Evolutionary conservation across 1,140 invertebrate genomes (phyloP), one percentile per base, ranked within the genome.

Genomic region (Homalodisca vitripennis): DNA sequence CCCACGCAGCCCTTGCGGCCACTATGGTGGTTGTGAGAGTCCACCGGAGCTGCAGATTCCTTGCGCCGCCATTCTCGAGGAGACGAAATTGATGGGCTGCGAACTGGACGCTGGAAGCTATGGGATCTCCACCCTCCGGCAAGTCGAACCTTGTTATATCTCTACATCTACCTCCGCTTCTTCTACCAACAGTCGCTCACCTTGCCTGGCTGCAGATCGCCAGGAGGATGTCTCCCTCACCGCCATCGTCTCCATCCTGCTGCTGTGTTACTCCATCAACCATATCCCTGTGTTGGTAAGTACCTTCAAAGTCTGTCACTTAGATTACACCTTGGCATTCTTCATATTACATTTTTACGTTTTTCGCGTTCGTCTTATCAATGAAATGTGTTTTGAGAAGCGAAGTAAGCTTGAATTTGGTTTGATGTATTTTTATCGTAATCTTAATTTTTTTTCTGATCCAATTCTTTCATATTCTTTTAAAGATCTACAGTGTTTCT

Each of bases 251-350:
- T 79, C 82, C 1, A 77, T 84, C 30, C 70, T 84, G 29, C 75
- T 79, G 22, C 77, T 85, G n/a, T 82, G 80, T 66, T 84, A 84
- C 71, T 73, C 83, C 20, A 76, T 84, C 69, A 84, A 85, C 75
- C 84, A 86, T 74, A 70, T 85, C 29, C 85, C 85, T 3, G 75
- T 84, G 22, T 75, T 86, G 77, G 85, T 86, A 78, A 85, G 84
- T 83, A 51, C 2, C 22, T 51, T 41, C 34, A 10, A 41, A 41
- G 6, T 10, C 6, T 41, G 6, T 10, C 34, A 10, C 34, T 41
- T 41, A n/a, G n/a, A n/a, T n/a, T n/a, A n/a, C n/a, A n/a, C n/a
- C n/a, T n/a, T n/a, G n/a, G n/a, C n/a, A n/a, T n/a, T n/a, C n/a
- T n/a, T n/a, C n/a, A n/a, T n/a, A n/a, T n/a, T n/a, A n/a, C n/a